phyloP scores from a whole-genome alignment of 1,140 invertebrate genomes.

The Orius insidiosus region DNA sequence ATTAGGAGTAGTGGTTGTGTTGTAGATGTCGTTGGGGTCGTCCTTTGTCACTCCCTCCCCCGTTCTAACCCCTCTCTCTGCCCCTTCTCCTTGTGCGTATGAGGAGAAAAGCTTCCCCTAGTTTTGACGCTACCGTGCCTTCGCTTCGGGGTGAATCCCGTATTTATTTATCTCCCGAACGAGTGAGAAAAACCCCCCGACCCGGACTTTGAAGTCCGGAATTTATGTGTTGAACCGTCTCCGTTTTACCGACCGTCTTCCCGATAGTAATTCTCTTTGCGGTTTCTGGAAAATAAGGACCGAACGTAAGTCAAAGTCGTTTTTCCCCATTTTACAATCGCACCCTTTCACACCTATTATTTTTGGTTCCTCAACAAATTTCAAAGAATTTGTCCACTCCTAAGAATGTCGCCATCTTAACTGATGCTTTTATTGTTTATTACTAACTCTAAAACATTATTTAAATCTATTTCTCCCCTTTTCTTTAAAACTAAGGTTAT shows the following conservation, averaged over 20 bases:
- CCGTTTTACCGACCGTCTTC: neutral
- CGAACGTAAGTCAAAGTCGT: neutral
- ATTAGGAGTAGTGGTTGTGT: neutral
- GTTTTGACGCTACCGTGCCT: conserved; percentile 14
- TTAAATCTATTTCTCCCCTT: neutral
- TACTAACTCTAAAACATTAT: neutral
- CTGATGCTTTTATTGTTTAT: conserved; percentile 11
- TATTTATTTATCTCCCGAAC: conserved; percentile 6
- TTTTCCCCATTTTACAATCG: neutral
- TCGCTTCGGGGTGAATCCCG: conserved; percentile 8
- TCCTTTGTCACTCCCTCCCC: conserved; percentile 8
- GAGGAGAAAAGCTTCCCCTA: conserved; percentile 11
- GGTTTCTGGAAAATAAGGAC: conserved; percentile 2
- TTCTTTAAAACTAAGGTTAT: neutral
- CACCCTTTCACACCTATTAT: conserved; percentile 4
- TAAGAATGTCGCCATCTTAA: conserved; percentile 17
- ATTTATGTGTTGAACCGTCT: conserved; percentile 1
- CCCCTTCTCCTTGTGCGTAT: neutral
- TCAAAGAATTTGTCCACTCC: conserved; percentile 12
- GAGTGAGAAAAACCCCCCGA: neutral
- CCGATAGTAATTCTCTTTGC: neutral
- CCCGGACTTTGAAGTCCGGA: neutral
- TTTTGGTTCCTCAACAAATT: conserved; percentile 13
- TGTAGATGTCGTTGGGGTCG: conserved; percentile 13
- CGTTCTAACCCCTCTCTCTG: neutral